Evolutionary conservation across 2,888 invertebrate genomes (phyloP).

Genomic region (Omphaloscelis lunosa): DNA sequence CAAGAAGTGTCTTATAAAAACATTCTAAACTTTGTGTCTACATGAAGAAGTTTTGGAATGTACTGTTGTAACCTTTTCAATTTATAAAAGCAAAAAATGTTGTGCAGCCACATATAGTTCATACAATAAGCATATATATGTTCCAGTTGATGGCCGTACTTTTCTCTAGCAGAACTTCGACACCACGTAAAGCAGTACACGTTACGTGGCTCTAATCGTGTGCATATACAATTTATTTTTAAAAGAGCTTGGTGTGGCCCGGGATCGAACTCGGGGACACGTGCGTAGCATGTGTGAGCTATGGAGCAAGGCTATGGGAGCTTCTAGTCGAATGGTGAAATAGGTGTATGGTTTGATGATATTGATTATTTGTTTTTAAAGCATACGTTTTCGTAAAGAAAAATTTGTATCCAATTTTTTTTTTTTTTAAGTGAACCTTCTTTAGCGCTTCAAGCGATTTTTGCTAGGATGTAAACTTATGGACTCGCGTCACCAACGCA

Average conservation of each 20-base stretch:
- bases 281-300: neutral
- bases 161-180: conserved; percentile 83
- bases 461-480: too few relatives aligned
- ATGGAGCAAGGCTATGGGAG: conserved; percentile 11
- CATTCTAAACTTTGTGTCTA: too few relatives aligned
- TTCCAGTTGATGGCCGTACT: conserved; percentile 59
- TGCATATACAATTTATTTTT: conserved; percentile 65
- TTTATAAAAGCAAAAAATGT: conserved; percentile 57
- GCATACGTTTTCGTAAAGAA: too few relatives aligned
- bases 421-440: neutral
- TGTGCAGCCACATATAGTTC: conserved; percentile 60
- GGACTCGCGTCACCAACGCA: too few relatives aligned
- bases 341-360: conserved; percentile 7
- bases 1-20: neutral
- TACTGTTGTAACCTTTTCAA: too few relatives aligned
- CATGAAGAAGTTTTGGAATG: too few relatives aligned
- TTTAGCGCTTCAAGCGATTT: too few relatives aligned
- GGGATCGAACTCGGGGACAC: conserved; percentile 57
- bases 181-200: conserved; percentile 77
- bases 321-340: neutral
- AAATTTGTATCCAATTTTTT: too few relatives aligned
- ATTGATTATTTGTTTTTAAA: neutral
- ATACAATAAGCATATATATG: conserved; percentile 34
- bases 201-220: conserved; percentile 84
- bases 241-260: conserved; percentile 5